phyloP scores from a whole-genome alignment of 2,113 vertebrate species.

The Parotia lawesii region DNA sequence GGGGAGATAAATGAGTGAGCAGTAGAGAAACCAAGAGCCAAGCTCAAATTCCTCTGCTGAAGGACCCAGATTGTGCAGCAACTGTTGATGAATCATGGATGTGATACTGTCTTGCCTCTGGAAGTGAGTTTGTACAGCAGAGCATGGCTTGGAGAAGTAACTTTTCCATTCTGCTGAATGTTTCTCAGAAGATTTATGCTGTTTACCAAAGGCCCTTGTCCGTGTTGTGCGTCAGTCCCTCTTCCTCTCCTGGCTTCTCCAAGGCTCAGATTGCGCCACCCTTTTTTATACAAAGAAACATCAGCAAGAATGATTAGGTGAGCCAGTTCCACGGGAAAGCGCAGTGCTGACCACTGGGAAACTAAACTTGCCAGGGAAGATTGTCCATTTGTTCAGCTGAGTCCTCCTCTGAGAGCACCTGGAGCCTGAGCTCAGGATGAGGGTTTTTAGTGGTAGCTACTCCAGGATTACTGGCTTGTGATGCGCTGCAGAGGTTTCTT shows the following conservation, averaged over 20 bases:
- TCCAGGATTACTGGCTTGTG: not conserved
- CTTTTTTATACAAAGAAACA: not conserved
- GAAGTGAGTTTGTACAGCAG: not conserved
- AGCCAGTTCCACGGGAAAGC: not conserved
- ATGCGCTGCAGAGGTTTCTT: not conserved
- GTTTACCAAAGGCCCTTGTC: slow-evolving; percentile 2
- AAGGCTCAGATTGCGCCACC: not conserved
- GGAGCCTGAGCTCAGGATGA: not conserved
- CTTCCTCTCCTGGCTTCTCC: slow-evolving; percentile 34
- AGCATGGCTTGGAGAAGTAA: slow-evolving; percentile 11
- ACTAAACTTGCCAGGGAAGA: not conserved
- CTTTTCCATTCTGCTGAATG: slow-evolving; percentile 1
- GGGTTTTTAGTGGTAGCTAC: not conserved
- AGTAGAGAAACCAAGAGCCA: not conserved
- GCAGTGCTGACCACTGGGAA: not conserved
- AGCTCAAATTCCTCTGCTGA: not conserved
- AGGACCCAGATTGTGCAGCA: slow-evolving; percentile 37
- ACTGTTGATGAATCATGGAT: not conserved
- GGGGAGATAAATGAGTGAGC: not conserved
- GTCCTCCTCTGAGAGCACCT: not conserved
- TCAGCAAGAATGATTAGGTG: not conserved
- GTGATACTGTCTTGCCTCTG: not conserved
- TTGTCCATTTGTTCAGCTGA: not conserved
- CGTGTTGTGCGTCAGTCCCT: not conserved
- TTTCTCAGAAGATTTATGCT: slow-evolving; percentile 24